Evolutionary conservation across 2,888 invertebrate genomes (phyloP), one percentile per base, ranked within the genome.

Genomic region (Trachelus iudaicus): DNA sequence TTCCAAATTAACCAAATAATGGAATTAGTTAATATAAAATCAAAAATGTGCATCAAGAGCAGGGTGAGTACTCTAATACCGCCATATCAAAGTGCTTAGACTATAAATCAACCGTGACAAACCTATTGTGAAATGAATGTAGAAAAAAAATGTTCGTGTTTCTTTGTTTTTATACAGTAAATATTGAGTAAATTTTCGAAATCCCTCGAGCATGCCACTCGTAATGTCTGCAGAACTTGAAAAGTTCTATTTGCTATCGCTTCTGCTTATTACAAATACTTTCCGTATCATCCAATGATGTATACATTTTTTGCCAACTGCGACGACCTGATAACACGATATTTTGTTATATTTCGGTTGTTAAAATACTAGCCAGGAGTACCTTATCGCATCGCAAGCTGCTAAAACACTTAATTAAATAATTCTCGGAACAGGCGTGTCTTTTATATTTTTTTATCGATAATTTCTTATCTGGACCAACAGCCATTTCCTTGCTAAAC

Each of bases 21-120:
- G 87, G 83, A 79, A 77, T 75, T 79, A 77, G 75, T 76, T 76
- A 69, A 77, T 11, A 80, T 73, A 75, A 83, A 79, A 31, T 80
- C 82, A 78, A 77, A 82, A 73, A 79, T 81, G 78, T 83, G 83
- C 76, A 80, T 82, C 75, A 83, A 82, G 76, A 83, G 82, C 80
- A 82, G 80, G 82, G 87, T 88, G 83, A 85, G 84, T 77, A 73
- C 75, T 73, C 75, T 73, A 6, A 69, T 31, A 69, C 35, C 69
- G 34, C 1, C 15, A 6, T 0, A 0, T 2, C 23, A 56, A 9
- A 56, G 23, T 23, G 40, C 6, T 56, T 23, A 6, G 15, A 9
- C 9, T 56, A 9, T 56, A 56, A 56, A 15, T 56, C 40, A 56
- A 23, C 2, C 23, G 23, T 56, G 23, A 23, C 2, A 23, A 23